Conservation (phyloP, 2,113 vertebrate species). For the Cyprinodon brontotheroides region DNA sequence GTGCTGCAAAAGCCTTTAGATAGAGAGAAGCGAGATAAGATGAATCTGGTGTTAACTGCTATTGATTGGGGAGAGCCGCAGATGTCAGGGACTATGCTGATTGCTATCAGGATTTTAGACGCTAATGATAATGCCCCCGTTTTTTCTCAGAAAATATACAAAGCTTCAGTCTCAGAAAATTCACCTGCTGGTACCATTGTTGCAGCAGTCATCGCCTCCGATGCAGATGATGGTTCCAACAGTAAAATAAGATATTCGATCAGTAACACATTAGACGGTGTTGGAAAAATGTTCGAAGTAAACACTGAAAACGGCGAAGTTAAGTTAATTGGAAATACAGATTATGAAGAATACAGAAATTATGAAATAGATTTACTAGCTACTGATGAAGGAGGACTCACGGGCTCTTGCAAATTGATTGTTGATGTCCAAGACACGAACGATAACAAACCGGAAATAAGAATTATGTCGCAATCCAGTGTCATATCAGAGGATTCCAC, state of each 20-base stretch:
- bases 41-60: slow-evolving; percentile 60
- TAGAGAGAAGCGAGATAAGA: slow-evolving; percentile 46
- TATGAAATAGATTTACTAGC: slow-evolving; percentile 70
- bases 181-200: slow-evolving; percentile 37
- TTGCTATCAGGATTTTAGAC: slow-evolving; percentile 82
- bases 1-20: slow-evolving; percentile 64
- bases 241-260: slow-evolving; percentile 73
- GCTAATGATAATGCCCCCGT: slow-evolving; percentile 86
- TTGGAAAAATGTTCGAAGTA: slow-evolving; percentile 44
- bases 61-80: slow-evolving; percentile 59
- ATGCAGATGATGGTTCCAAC: slow-evolving; percentile 71
- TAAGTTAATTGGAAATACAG: neutral
- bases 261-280: neutral
- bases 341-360: neutral
- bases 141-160: slow-evolving; percentile 78
- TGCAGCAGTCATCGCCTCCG: slow-evolving; percentile 66
- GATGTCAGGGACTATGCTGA: slow-evolving; percentile 55
- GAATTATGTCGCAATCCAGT: slow-evolving; percentile 62
- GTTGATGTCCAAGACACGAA: slow-evolving; percentile 74
- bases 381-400: slow-evolving; percentile 72
- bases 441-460: slow-evolving; percentile 73
- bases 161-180: slow-evolving; percentile 65
- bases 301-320: slow-evolving; percentile 12
- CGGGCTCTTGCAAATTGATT: slow-evolving; percentile 64
- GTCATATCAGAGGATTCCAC: slow-evolving; percentile 73